These are phyloP conservation scores for Cepaea hortensis DNA, from an alignment of 2,888 invertebrate species.

Conservation along the genomic window DNA sequence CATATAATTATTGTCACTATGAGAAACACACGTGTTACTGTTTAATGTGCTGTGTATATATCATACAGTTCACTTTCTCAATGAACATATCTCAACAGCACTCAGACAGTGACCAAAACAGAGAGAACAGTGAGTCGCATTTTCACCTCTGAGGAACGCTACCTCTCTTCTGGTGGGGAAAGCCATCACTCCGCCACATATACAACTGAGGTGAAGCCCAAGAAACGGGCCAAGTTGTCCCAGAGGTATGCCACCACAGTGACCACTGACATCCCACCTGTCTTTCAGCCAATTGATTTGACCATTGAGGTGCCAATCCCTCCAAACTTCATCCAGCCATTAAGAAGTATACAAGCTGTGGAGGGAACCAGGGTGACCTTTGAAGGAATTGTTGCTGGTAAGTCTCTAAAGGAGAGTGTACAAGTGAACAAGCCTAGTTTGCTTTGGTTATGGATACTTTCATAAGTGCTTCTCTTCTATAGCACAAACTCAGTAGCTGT, in stretches of 20 bases:
- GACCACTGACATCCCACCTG: constrained; percentile 65
- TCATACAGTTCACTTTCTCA: too few relatives aligned
- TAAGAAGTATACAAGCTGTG: constrained; percentile 90
- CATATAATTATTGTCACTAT: too few relatives aligned
- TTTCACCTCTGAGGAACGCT: constrained; percentile 59
- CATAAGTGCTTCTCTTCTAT: too few relatives aligned
- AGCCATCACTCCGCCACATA: constrained; percentile 62
- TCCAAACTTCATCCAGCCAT: constrained; percentile 79
- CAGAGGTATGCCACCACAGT: constrained; percentile 67
- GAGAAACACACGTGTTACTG: not conserved
- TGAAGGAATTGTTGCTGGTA: constrained; percentile 89
- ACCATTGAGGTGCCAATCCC: constrained; percentile 74
- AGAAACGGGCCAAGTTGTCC: constrained; percentile 54
- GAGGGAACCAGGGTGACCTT: constrained; percentile 95
- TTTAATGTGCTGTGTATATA: not conserved
- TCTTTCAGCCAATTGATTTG: constrained; percentile 74
- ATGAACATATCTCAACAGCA: constrained; percentile 51
- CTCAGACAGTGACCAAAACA: constrained; percentile 64
- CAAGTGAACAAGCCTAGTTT: too few relatives aligned
- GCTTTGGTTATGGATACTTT: too few relatives aligned
- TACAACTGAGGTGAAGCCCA: constrained; percentile 62
- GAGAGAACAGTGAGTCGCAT: constrained; percentile 67
- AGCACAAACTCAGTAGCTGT: too few relatives aligned
- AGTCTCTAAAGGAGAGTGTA: constrained; percentile 20
- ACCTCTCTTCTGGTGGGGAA: constrained; percentile 60